These are phyloP conservation scores for Zophobas morio DNA, from an alignment of 1,140 invertebrate species.

Conservation along the genomic window DNA sequence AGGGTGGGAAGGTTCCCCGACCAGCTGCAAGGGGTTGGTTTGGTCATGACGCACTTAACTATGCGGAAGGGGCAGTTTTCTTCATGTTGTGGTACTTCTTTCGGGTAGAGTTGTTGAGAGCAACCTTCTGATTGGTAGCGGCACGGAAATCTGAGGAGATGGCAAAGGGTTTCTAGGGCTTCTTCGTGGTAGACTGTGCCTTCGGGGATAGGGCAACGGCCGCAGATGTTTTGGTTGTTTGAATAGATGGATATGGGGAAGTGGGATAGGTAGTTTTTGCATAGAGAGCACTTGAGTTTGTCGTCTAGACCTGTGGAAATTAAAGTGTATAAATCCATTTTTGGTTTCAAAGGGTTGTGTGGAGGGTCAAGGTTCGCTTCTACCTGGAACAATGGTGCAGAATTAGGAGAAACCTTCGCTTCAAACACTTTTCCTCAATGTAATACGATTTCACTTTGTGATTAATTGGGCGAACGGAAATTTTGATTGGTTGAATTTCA, in stretches of 20 bases:
- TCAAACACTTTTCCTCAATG: too few relatives aligned
- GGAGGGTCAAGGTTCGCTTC: too few relatives aligned
- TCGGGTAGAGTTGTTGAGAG: not conserved
- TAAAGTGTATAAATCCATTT: not conserved
- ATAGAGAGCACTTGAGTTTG: not conserved
- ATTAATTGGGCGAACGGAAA: too few relatives aligned
- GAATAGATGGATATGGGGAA: not conserved
- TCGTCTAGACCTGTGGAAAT: not conserved
- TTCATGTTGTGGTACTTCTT: not conserved
- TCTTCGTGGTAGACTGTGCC: not conserved
- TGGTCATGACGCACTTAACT: not conserved
- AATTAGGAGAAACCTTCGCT: too few relatives aligned
- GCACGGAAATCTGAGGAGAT: not conserved
- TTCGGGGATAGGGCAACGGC: not conserved
- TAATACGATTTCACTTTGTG: too few relatives aligned
- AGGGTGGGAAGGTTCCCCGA: not conserved
- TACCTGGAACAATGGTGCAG: too few relatives aligned
- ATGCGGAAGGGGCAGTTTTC: not conserved
- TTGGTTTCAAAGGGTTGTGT: too few relatives aligned
- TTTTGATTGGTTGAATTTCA: too few relatives aligned
- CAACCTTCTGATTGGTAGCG: not conserved
- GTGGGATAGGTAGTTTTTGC: not conserved
- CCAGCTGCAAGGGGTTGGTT: not conserved
- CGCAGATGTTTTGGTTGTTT: not conserved
- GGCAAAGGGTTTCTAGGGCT: not conserved